phyloP scores from a whole-genome alignment of 2,113 vertebrate species.

The Sphyrna mokarran region DNA sequence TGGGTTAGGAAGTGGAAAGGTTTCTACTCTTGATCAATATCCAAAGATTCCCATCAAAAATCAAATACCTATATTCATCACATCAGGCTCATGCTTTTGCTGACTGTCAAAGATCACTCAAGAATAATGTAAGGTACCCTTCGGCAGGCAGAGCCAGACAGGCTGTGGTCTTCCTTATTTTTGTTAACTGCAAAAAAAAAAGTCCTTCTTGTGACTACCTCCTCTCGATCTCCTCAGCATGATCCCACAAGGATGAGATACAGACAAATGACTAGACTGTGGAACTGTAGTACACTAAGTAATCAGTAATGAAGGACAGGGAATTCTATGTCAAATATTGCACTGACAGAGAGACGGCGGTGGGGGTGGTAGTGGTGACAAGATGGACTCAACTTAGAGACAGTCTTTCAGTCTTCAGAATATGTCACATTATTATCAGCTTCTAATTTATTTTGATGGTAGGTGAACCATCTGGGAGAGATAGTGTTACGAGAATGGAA shows the following conservation, averaged over 20 bases:
- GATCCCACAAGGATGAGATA: not conserved
- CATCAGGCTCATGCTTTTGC: not conserved
- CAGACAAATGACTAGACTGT: not conserved
- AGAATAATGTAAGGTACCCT: not conserved
- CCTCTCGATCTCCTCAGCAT: no score
- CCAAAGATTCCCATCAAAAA: not conserved
- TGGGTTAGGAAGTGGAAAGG: not conserved
- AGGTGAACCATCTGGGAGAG: not conserved
- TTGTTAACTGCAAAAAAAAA: no score
- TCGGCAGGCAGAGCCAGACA: no score
- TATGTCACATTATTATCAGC: not conserved
- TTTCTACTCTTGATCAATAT: not conserved
- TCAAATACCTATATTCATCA: not conserved
- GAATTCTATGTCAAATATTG: not conserved
- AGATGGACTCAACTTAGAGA: not conserved
- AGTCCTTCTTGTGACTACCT: no score
- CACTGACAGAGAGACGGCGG: no score
- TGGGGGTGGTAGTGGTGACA: no score
- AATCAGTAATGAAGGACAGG: not conserved
- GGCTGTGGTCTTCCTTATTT: no score
- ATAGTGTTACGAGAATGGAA: slow-evolving; percentile 4
- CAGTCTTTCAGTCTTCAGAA: not conserved
- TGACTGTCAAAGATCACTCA: not conserved
- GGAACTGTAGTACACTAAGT: not conserved
- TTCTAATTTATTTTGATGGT: slow-evolving; percentile 6